phyloP scores from a whole-genome alignment of 2,113 vertebrate species.

The Myxocyprinus asiaticus region DNA sequence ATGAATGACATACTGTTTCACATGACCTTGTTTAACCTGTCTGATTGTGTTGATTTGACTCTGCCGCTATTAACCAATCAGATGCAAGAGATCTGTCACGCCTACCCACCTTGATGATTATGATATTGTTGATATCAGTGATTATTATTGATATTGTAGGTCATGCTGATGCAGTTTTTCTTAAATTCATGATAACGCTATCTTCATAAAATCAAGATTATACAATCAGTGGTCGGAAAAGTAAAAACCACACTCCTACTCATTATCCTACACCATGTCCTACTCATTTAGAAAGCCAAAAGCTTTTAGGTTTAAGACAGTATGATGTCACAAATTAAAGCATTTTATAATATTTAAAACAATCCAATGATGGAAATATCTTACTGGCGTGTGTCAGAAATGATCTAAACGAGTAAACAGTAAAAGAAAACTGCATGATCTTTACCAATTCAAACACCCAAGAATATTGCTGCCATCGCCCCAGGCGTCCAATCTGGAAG shows the following conservation, averaged over 20 bases:
- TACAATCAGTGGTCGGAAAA: no score
- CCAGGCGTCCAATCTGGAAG: conserved; percentile 62
- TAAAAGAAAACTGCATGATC: background rate
- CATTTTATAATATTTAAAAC: no score
- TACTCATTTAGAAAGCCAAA: no score
- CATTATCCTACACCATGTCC: no score
- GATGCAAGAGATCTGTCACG: conserved; percentile 38
- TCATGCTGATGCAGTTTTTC: no score
- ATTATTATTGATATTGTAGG: no score
- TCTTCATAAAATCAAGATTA: no score
- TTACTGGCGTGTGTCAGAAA: background rate
- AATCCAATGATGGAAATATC: background rate
- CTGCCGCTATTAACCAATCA: conserved; percentile 56
- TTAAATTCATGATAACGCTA: no score
- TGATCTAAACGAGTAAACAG: background rate
- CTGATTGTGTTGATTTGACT: background rate
- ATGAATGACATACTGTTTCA: conserved; percentile 50
- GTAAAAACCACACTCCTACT: no score
- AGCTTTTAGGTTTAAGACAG: no score
- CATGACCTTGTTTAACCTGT: conserved; percentile 52
- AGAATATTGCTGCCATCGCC: background rate
- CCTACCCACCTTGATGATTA: conserved; percentile 16
- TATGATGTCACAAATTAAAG: no score
- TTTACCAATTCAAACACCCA: background rate
- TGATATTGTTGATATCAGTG: no score